Percentiles rank a stretch among this genome's conserved stretches.
These are phyloP conservation scores for Atopsyche davidsoni DNA, from an alignment of 1,140 invertebrate genomes.

Conservation along the genomic window DNA sequence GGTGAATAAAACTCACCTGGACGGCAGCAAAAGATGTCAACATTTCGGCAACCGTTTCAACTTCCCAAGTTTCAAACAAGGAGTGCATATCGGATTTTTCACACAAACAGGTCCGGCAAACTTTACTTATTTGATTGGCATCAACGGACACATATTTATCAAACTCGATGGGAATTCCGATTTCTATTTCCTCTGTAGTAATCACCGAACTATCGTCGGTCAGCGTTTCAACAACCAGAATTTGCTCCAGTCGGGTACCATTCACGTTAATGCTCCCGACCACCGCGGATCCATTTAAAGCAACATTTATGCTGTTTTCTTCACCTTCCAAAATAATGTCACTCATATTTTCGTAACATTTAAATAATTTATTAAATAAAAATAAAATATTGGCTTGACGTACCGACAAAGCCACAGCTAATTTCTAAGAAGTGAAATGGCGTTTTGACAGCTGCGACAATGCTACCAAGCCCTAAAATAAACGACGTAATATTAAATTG, in stretches of 20 bases:
- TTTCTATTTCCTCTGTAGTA: conserved; percentile 17
- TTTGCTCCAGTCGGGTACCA: conserved; percentile 13
- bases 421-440: conserved; percentile 19
- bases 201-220: conserved; percentile 3
- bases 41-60: conserved; percentile 24
- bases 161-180: conserved; percentile 15
- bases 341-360: conserved; percentile 6
- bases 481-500: no score
- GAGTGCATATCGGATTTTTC: conserved; percentile 22
- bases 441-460: conserved; percentile 14
- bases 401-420: conserved; percentile 14
- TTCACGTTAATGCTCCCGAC: conserved; percentile 14
- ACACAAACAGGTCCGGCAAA: conserved; percentile 21
- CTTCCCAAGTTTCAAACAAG: conserved; percentile 21
- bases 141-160: conserved; percentile 22
- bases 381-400: conserved; percentile 1
- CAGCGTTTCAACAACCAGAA: conserved; percentile 14
- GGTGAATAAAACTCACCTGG: conserved; percentile 21
- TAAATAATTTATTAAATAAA: not conserved
- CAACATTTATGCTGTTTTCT: conserved; percentile 12
- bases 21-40: conserved; percentile 22
- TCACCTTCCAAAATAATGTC: conserved; percentile 13
- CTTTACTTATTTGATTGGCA: conserved; percentile 14
- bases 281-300: conserved; percentile 14
- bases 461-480: no score